phyloP scores from a whole-genome alignment of 2,888 invertebrate species.

The Deladenus siricidicola region DNA sequence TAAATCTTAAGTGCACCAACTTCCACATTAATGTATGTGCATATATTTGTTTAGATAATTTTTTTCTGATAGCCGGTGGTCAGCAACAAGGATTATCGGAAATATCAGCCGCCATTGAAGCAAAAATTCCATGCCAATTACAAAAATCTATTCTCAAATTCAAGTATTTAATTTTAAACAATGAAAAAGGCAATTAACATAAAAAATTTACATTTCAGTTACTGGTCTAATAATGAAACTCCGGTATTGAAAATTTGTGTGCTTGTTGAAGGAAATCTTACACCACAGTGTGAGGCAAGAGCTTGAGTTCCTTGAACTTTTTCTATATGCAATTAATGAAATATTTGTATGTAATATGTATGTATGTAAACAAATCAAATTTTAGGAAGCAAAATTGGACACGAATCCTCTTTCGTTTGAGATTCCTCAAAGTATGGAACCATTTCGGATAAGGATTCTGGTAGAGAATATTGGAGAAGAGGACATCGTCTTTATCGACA shows the following conservation, averaged over 20 bases:
- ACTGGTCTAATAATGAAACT: conserved; percentile 41
- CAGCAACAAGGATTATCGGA: conserved; percentile 24
- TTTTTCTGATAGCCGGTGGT: conserved; percentile 39
- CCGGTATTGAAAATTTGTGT: conserved; percentile 36
- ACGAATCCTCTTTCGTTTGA: conserved; percentile 30
- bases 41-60: conserved; percentile 29
- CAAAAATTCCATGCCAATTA: conserved; percentile 42
- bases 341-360: conserved; percentile 9
- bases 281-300: conserved; percentile 31
- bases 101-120: conserved; percentile 37
- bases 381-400: conserved; percentile 25
- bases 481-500: conserved; percentile 39
- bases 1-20: no score
- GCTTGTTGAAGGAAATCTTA: conserved; percentile 6
- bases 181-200: no score
- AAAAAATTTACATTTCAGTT: conserved; percentile 31
- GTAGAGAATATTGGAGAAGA: conserved; percentile 27
- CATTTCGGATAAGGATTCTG: conserved; percentile 38
- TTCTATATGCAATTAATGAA: conserved; percentile 25
- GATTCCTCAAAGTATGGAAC: conserved; percentile 33
- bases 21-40: no score
- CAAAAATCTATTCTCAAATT: conserved; percentile 41
- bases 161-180: conserved; percentile 33
- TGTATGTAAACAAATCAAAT: neutral
- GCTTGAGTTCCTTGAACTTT: conserved; percentile 5